A percentile compares a stretch with the other conserved stretches of the same genome.
phyloP scores from a whole-genome alignment of 2,113 vertebrate species.

The Phoenicopterus ruber region DNA sequence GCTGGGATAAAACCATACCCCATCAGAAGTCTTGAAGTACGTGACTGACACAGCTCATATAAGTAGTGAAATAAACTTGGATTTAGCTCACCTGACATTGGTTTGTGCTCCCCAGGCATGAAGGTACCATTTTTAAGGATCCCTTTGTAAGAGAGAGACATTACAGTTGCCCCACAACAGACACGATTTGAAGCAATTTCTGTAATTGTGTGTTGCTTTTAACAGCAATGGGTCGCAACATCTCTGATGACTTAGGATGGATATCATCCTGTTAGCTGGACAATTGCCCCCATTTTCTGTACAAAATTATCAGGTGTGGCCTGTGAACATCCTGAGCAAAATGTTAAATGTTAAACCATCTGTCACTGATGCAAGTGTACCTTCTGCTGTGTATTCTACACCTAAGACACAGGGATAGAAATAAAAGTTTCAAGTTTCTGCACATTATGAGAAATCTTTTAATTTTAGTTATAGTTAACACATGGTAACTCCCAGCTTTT shows the following conservation, averaged over 20 bases:
- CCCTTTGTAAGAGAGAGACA: not conserved
- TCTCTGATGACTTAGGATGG: not conserved
- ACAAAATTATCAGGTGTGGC: not conserved
- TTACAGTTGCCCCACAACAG: not conserved
- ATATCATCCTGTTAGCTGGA: not conserved
- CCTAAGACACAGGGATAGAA: not conserved
- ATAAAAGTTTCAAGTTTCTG: not conserved
- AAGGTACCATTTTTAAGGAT: not conserved
- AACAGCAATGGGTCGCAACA: not conserved
- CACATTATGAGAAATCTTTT: not conserved
- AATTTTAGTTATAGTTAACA: not conserved
- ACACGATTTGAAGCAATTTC: not conserved
- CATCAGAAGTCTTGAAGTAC: not conserved
- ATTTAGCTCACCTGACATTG: not conserved
- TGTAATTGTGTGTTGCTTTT: not conserved
- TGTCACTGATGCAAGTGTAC: not conserved
- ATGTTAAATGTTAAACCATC: not conserved
- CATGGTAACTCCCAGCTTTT: not conserved
- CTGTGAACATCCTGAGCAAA: not conserved
- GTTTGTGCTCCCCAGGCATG: not conserved
- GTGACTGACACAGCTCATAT: not conserved
- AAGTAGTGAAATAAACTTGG: not conserved
- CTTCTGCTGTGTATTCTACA: not conserved
- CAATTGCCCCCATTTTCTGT: not conserved
- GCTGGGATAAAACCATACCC: not conserved